phyloP scores from a whole-genome alignment of 1,140 invertebrate species.

The roundworm (Caenorhabditis elegans) region WBcel235 BX284604.4:12817001-12817500 shows the following conservation, averaged over 20 bases:
- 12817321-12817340: slow-evolving; percentile 6
- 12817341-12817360: background rate
- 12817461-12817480: too few species aligned
- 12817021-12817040: background rate
- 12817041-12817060: background rate
- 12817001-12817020: background rate
- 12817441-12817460: too few species aligned
- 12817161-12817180: slow-evolving; percentile 32
- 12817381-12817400: background rate
- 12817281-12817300: too few species aligned
- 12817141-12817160: background rate
- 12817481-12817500: too few species aligned
- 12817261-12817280: too few species aligned
- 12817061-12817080: slow-evolving; percentile 28
- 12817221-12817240: slow-evolving; percentile 24
- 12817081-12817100: background rate
- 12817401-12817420: background rate
- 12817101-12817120: slow-evolving; percentile 22
- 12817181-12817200: slow-evolving; percentile 31
- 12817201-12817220: slow-evolving; percentile 26
- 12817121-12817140: background rate
- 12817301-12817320: background rate
- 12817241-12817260: background rate
- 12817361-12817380: background rate
- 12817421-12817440: slow-evolving; percentile 15